Conservation (phyloP, 2,797 vertebrate species). For the Enteromius mattozi region DNA sequence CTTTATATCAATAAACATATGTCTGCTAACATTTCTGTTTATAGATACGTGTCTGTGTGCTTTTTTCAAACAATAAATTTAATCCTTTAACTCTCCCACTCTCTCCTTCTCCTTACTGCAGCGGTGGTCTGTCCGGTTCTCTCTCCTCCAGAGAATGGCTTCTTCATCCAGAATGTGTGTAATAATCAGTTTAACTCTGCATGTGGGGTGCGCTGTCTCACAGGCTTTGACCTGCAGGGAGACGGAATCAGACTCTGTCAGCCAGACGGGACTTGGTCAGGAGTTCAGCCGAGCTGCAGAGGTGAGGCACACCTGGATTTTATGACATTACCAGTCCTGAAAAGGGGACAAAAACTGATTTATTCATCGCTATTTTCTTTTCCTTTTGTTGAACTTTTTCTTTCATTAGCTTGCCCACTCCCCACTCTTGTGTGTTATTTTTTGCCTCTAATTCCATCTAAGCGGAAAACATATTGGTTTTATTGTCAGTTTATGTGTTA, state of each 20-base stretch:
- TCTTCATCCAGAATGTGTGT: conserved; percentile 92
- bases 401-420: background rate
- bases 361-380: background rate
- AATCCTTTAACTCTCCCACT: background rate
- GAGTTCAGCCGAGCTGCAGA: conserved; percentile 85
- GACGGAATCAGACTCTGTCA: conserved; percentile 91
- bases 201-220: conserved; percentile 89
- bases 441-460: conserved; percentile 11
- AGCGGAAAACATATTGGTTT: conserved; percentile 42
- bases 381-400: background rate
- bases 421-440: background rate
- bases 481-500: conserved; percentile 44
- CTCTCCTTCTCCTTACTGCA: conserved; percentile 62
- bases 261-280: conserved; percentile 89
- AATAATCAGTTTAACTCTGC: conserved; percentile 94
- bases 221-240: conserved; percentile 91
- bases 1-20: conserved; percentile 1
- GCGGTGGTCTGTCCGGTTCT: conserved; percentile 88
- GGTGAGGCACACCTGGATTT: conserved; percentile 73
- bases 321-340: background rate
- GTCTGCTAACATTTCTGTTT: conserved; percentile 27
- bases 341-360: background rate
- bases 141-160: conserved; percentile 89
- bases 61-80: conserved; percentile 16
- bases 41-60: background rate